Conservation (phyloP, 2,888 invertebrate species). For the Habrosyne pyritoides region DNA sequence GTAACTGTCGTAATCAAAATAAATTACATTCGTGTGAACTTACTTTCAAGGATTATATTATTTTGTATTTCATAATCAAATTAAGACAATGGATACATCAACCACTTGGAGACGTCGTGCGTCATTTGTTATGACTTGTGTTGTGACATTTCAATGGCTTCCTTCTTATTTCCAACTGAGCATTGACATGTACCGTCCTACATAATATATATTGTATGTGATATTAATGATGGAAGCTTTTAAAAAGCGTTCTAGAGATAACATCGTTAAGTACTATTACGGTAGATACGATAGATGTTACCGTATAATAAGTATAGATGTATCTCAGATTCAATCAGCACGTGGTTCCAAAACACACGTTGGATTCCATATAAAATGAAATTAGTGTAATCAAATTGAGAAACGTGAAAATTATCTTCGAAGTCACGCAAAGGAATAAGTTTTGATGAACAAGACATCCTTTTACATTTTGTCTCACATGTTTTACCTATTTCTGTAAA, state of each 20-base stretch:
- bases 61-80: too few relatives aligned
- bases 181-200: neutral
- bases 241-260: neutral
- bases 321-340: neutral
- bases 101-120: conserved; percentile 24
- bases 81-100: conserved; percentile 15
- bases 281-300: neutral
- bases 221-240: neutral
- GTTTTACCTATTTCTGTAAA: too few relatives aligned
- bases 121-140: conserved; percentile 61
- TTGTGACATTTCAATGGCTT: conserved; percentile 65
- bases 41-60: too few relatives aligned
- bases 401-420: conserved; percentile 4
- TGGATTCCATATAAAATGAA: conserved; percentile 2
- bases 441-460: conserved; percentile 3
- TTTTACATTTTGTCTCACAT: neutral
- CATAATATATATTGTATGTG: neutral
- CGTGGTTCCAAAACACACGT: conserved; percentile 4
- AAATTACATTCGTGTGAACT: too few relatives aligned
- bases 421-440: conserved; percentile 5
- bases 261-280: neutral
- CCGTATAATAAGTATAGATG: neutral
- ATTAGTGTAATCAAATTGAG: conserved; percentile 2
- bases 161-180: conserved; percentile 37
- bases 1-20: too few relatives aligned